A percentile compares a stretch with the other conserved stretches of the same genome.
Conservation (phyloP, 2,797 vertebrate genomes). For the Rhinoraja longicauda region DNA sequence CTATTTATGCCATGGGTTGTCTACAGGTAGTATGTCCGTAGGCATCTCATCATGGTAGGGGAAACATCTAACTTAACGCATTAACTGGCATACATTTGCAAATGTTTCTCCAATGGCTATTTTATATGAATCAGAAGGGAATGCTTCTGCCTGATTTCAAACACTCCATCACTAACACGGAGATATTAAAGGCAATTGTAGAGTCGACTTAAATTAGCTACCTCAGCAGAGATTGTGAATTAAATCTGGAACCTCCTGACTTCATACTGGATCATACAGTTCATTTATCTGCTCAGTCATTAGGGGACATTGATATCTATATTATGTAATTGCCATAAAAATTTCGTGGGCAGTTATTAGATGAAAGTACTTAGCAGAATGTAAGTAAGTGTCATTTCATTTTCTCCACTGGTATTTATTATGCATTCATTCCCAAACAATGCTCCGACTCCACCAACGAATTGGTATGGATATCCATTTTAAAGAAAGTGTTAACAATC, state of each 20-base stretch:
- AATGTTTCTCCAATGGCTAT: neutral
- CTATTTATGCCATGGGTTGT: no score
- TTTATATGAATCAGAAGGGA: neutral
- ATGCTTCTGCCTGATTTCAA: slow-evolving; percentile 13
- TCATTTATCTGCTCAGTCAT: neutral
- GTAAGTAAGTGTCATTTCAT: neutral
- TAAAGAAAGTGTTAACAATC: neutral
- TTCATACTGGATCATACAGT: slow-evolving; percentile 3
- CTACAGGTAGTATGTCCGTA: neutral
- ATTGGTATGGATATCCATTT: neutral
- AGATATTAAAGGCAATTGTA: neutral
- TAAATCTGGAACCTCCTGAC: neutral
- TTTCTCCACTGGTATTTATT: neutral
- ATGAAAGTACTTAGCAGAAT: neutral
- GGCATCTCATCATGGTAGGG: neutral
- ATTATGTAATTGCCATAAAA: neutral
- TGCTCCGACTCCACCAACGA: neutral
- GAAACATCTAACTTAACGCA: neutral
- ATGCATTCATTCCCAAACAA: neutral
- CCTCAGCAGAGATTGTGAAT: neutral
- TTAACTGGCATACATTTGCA: no score
- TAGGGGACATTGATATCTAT: neutral
- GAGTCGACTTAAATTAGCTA: neutral
- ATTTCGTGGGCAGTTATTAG: neutral
- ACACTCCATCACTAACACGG: neutral